These are phyloP conservation scores for Oceanites oceanicus DNA, from an alignment of 2,113 vertebrate genomes.

Conservation along the genomic window DNA sequence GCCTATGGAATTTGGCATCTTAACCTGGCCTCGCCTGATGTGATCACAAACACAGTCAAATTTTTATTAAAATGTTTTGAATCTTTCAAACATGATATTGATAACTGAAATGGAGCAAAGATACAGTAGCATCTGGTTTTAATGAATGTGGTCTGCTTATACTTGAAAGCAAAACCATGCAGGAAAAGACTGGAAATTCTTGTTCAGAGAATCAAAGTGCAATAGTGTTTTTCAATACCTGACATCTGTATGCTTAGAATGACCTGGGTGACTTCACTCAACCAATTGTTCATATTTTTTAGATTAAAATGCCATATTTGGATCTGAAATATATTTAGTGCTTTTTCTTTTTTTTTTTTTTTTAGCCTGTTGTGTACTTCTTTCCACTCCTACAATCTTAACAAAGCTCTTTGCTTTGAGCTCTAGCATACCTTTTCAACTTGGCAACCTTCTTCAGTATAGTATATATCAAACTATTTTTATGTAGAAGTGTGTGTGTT, in stretches of 20 bases:
- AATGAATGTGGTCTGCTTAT: constrained; percentile 71
- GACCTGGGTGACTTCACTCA: constrained; percentile 68
- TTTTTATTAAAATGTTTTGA: constrained; percentile 71
- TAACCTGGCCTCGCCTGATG: constrained; percentile 25
- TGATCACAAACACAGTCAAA: constrained; percentile 44
- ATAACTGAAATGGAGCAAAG: constrained; percentile 70
- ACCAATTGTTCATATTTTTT: constrained; percentile 67
- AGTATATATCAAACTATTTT: background rate
- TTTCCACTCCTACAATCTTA: background rate
- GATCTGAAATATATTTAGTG: constrained; percentile 32
- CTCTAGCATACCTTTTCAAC: background rate
- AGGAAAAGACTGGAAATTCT: constrained; percentile 73
- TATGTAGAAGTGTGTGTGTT: background rate
- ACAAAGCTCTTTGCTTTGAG: constrained; percentile 3
- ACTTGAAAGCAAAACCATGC: constrained; percentile 69
- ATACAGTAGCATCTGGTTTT: constrained; percentile 76
- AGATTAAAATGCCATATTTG: constrained; percentile 65
- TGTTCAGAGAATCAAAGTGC: constrained; percentile 70
- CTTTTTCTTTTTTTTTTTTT: background rate
- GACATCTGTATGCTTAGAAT: constrained; percentile 63
- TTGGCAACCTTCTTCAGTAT: background rate
- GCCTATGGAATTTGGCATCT: constrained; percentile 51
- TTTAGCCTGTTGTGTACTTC: background rate
- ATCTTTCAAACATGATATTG: constrained; percentile 73
- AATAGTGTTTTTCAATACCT: constrained; percentile 69